Conservation (phyloP, 2,113 vertebrate species). For the Helogale parvula region DNA sequence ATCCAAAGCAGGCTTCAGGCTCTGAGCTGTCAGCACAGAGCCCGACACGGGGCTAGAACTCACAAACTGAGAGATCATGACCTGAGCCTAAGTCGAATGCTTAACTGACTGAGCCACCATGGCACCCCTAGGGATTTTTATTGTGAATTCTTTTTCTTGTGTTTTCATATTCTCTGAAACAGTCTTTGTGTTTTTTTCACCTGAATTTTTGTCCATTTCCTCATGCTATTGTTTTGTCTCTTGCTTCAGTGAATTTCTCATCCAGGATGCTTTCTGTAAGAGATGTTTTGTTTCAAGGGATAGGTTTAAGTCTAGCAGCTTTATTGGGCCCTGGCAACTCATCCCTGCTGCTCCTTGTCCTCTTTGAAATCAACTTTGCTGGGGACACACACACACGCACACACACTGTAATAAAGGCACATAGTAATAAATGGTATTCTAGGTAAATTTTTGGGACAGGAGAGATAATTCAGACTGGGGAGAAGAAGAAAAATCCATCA, state of each 20-base stretch:
- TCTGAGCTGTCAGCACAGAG: too few relatives aligned
- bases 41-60: too few relatives aligned
- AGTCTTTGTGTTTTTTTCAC: background rate
- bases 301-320: background rate
- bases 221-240: background rate
- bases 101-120: too few relatives aligned
- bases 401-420: background rate
- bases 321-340: background rate
- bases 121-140: background rate
- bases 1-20: too few relatives aligned
- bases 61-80: too few relatives aligned
- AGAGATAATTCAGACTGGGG: background rate
- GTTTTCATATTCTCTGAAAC: background rate
- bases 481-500: constrained; percentile 2
- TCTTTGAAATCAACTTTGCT: background rate
- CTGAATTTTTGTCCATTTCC: background rate
- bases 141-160: background rate
- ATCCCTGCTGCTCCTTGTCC: background rate
- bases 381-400: background rate
- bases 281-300: background rate
- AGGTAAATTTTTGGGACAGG: background rate
- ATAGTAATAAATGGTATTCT: background rate
- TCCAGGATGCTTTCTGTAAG: background rate
- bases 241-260: background rate
- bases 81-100: too few relatives aligned